phyloP scores from a whole-genome alignment of 2,113 vertebrate genomes.

The Nerophis ophidion region DNA sequence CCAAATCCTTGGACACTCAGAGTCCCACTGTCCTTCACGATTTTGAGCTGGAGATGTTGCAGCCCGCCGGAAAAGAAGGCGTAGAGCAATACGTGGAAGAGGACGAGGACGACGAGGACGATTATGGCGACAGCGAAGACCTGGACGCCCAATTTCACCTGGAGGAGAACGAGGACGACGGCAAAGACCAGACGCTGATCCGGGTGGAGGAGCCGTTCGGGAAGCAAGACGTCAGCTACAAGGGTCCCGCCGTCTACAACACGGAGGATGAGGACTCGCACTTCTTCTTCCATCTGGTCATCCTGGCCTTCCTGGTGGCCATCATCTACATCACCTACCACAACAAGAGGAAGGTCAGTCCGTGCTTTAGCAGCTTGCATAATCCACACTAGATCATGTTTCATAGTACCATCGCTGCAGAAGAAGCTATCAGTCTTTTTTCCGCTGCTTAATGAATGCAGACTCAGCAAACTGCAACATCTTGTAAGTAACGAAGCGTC shows the following conservation, averaged over 20 bases:
- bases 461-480: no score
- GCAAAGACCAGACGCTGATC: conserved; percentile 12
- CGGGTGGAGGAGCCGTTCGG: conserved; percentile 34
- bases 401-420: no score
- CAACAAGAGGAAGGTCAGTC: conserved; percentile 93
- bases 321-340: conserved; percentile 90
- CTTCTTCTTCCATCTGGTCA: conserved; percentile 91
- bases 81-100: neutral
- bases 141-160: neutral
- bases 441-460: no score
- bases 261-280: conserved; percentile 84
- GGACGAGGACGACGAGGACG: rapidly evolving
- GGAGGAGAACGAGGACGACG: neutral
- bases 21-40: neutral
- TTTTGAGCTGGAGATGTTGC: neutral
- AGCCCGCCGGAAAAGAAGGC: neutral
- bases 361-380: neutral
- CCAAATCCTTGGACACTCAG: neutral
- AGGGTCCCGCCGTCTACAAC: conserved; percentile 60
- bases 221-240: conserved; percentile 41
- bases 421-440: no score
- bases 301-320: conserved; percentile 88
- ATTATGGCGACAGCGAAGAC: neutral
- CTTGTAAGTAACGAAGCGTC: no score
- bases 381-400: no score